phyloP scores from a whole-genome alignment of 2,113 vertebrate genomes.

The Oreochromis niloticus region DNA sequence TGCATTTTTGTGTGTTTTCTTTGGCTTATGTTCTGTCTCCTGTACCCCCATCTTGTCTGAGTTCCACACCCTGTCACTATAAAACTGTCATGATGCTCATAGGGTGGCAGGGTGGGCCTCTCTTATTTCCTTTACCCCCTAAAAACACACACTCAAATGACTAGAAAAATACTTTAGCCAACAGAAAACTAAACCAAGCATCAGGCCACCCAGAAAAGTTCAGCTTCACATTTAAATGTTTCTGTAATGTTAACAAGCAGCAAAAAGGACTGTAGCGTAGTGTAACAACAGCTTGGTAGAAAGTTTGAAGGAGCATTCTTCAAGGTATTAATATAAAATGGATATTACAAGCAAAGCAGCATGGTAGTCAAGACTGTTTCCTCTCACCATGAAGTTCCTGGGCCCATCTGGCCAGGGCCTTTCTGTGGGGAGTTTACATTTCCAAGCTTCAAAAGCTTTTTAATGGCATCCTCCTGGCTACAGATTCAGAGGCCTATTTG shows the following conservation, averaged over 20 bases:
- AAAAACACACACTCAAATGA: background rate
- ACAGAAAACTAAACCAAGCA: background rate
- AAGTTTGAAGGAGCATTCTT: background rate
- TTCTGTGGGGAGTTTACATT: background rate
- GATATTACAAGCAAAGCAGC: background rate
- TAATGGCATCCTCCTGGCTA: background rate
- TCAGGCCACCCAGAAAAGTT: slow-evolving; percentile 4
- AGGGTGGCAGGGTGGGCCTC: background rate
- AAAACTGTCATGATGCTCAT: slow-evolving; percentile 63
- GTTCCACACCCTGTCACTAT: slow-evolving; percentile 50
- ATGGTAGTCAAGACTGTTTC: background rate
- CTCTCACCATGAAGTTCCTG: background rate
- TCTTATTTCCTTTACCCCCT: slow-evolving; percentile 14
- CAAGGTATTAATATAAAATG: background rate
- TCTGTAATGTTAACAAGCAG: background rate
- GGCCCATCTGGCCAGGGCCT: background rate
- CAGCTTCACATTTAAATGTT: background rate
- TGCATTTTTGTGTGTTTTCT: slow-evolving; percentile 27
- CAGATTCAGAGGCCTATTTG: background rate
- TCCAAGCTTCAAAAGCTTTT: background rate
- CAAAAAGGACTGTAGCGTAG: background rate
- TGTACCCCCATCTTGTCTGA: slow-evolving; percentile 50
- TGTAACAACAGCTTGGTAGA: background rate
- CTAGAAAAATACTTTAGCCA: background rate
- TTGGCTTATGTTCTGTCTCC: slow-evolving; percentile 43